Evolutionary conservation across 2,113 vertebrate genomes (phyloP).

Genomic region (Nannospalax galili): DNA sequence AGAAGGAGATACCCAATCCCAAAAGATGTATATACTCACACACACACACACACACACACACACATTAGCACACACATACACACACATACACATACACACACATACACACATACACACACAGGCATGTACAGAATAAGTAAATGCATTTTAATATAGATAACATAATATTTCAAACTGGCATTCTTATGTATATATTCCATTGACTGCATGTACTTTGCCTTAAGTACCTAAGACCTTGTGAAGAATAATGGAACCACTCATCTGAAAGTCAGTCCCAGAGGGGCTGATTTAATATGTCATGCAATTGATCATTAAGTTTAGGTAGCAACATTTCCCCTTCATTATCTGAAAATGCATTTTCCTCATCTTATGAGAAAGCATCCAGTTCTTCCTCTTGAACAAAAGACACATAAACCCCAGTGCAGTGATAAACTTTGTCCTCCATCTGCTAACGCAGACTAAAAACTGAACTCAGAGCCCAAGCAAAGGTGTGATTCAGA

Average conservation of each 20-base stretch:
- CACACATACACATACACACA: not conserved
- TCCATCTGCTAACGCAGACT: not conserved
- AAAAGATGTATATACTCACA: not conserved
- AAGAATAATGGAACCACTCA: not conserved
- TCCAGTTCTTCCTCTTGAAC: not conserved
- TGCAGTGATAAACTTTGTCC: not conserved
- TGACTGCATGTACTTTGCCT: not conserved
- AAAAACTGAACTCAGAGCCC: not conserved
- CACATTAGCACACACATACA: not conserved
- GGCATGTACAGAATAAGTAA: no score
- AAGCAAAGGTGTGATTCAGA: not conserved
- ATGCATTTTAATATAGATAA: not conserved
- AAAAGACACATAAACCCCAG: not conserved
- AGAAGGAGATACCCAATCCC: not conserved
- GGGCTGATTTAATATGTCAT: not conserved
- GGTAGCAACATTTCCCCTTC: not conserved
- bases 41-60: not conserved
- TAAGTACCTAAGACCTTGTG: not conserved
- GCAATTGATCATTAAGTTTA: slow-evolving; percentile 20
- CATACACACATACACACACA: not conserved
- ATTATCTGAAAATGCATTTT: not conserved
- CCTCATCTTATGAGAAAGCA: not conserved
- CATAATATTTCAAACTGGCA: not conserved
- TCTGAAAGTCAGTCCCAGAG: not conserved
- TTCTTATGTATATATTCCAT: not conserved